phyloP scores from a whole-genome alignment of 2,113 vertebrate species.

The Sarotherodon lohbergeri region DNA sequence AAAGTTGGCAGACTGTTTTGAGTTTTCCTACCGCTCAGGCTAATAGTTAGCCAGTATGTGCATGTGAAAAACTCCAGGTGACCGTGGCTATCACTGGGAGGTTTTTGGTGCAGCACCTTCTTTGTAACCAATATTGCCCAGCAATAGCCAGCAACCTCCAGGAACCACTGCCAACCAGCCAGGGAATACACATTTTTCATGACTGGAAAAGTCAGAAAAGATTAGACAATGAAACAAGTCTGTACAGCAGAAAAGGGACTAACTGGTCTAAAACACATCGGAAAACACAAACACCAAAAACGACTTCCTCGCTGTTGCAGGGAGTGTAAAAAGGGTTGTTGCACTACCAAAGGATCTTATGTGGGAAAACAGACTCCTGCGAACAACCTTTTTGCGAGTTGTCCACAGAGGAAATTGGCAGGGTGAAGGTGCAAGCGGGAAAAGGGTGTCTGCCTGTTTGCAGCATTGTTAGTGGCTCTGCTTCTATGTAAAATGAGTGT shows the following conservation, averaged over 20 bases:
- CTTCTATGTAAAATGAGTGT: background rate
- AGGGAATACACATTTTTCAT: background rate
- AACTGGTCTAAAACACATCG: rapidly evolving
- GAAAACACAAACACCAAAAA: background rate
- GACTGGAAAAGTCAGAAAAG: background rate
- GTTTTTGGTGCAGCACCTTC: background rate
- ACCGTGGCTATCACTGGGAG: background rate
- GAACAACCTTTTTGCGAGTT: background rate
- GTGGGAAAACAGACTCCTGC: background rate
- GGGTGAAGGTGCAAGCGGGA: background rate
- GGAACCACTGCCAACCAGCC: background rate
- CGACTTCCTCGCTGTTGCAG: background rate
- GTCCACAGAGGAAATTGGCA: background rate
- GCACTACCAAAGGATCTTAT: background rate
- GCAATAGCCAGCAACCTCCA: background rate
- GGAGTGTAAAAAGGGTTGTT: background rate
- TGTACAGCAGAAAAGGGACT: background rate
- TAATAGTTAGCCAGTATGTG: background rate
- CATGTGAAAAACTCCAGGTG: background rate
- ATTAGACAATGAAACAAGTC: background rate
- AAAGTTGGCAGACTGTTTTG: background rate
- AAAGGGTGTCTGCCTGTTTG: background rate
- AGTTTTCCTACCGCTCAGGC: background rate
- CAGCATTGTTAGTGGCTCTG: background rate
- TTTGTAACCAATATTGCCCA: background rate